These are phyloP conservation scores for Drosophila engyochracea DNA, from an alignment of 2,888 invertebrate species.

Conservation along the genomic window DNA sequence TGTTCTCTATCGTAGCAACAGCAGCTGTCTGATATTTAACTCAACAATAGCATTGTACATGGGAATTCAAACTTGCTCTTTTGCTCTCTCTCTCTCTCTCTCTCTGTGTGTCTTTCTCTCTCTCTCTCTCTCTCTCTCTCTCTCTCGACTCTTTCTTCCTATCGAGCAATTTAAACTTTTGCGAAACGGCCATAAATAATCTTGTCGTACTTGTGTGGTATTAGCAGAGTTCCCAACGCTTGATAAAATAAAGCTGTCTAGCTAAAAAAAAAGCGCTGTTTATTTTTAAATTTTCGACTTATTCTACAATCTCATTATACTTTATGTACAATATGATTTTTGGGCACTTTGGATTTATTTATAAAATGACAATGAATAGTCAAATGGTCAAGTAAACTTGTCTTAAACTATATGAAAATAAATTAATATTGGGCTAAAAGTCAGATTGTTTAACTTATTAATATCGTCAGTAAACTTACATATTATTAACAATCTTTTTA, in stretches of 20 bases:
- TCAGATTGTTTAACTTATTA: too few relatives aligned
- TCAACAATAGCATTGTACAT: constrained; percentile 12
- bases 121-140: not conserved
- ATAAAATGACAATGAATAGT: not conserved
- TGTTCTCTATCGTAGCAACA: constrained; percentile 38
- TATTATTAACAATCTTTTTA: too few relatives aligned
- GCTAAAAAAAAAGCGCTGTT: not conserved
- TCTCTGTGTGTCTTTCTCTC: not conserved
- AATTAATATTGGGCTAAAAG: not conserved
- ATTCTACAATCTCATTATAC: not conserved
- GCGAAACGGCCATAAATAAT: constrained; percentile 60
- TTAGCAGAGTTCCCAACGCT: not conserved
- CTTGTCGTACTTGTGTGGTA: constrained; percentile 53
- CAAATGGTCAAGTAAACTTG: not conserved
- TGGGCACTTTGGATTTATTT: too few relatives aligned
- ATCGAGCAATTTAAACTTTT: constrained; percentile 63
- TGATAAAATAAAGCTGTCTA: not conserved
- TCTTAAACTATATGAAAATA: not conserved
- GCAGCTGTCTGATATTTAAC: constrained; percentile 35
- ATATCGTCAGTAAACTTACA: too few relatives aligned
- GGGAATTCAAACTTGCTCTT: constrained; percentile 16
- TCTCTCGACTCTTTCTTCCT: not conserved
- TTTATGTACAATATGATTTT: too few relatives aligned
- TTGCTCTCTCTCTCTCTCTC: not conserved
- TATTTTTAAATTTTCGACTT: not conserved